Conservation (phyloP, 2,113 vertebrate species). For the Sardina pilchardus region DNA sequence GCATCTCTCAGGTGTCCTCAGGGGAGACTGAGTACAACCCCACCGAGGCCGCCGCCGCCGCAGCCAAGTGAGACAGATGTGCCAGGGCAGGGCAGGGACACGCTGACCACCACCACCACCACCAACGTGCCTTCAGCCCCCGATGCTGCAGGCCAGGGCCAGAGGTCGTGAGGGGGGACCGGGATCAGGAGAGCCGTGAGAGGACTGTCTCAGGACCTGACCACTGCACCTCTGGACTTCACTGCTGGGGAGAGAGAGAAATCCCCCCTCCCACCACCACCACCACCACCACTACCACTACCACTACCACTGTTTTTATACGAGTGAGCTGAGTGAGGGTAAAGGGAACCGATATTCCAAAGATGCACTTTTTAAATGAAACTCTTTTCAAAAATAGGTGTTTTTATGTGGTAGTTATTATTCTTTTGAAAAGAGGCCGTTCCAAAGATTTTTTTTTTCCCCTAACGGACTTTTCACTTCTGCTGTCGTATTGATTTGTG, state of each 20-base stretch:
- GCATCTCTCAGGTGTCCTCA: slow-evolving; percentile 89
- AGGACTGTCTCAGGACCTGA: neutral
- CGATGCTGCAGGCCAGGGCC: neutral
- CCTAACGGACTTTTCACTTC: neutral
- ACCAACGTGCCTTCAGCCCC: neutral
- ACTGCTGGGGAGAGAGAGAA: neutral
- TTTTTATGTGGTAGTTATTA: slow-evolving; percentile 15
- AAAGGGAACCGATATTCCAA: slow-evolving; percentile 30
- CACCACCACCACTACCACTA: neutral
- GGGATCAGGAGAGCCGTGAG: neutral
- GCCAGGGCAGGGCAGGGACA: neutral
- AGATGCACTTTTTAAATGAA: slow-evolving; percentile 45
- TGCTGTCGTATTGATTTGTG: neutral
- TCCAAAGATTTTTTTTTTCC: slow-evolving; percentile 40
- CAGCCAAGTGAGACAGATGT: slow-evolving; percentile 58
- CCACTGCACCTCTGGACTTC: neutral
- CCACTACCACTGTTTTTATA: slow-evolving; percentile 5
- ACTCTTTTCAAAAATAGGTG: neutral
- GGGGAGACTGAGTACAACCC: slow-evolving; percentile 92
- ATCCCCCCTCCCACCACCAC: neutral
- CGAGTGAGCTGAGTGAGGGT: neutral
- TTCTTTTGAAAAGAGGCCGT: slow-evolving; percentile 43
- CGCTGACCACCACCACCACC: neutral
- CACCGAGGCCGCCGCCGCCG: slow-evolving; percentile 54
- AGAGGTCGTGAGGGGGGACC: neutral